These are phyloP conservation scores for Chrysodeixis includens DNA, from an alignment of 2,888 invertebrate species.

Conservation along the genomic window DNA sequence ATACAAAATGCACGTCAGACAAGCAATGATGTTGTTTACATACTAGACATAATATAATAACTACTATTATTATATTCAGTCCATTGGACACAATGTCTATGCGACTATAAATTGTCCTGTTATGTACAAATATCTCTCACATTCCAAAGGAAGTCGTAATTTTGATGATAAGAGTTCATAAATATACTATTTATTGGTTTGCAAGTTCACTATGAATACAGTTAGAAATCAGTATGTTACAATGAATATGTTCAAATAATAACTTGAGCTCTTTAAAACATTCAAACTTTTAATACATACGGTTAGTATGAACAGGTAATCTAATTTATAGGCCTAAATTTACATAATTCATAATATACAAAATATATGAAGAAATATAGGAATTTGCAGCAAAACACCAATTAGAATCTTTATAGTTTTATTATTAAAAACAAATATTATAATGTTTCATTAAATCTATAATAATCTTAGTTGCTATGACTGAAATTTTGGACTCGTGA, in stretches of 20 bases:
- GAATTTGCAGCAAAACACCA: slow-evolving; percentile 9
- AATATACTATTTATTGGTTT: too few species aligned
- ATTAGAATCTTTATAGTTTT: slow-evolving; percentile 28
- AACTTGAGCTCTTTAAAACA: too few species aligned
- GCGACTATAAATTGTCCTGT: background rate
- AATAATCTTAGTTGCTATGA: slow-evolving; percentile 60
- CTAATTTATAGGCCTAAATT: too few species aligned
- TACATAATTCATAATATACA: too few species aligned
- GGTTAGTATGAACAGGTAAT: too few species aligned
- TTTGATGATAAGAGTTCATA: background rate
- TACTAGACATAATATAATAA: background rate
- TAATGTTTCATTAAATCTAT: slow-evolving; percentile 50
- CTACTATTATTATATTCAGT: background rate
- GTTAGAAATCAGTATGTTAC: too few species aligned
- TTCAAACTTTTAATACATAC: too few species aligned
- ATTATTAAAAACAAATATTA: slow-evolving; percentile 40
- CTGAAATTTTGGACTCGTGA: slow-evolving; percentile 56
- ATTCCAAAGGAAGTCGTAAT: background rate
- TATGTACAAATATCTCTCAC: background rate
- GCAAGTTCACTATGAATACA: too few species aligned
- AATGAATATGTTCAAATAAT: too few species aligned
- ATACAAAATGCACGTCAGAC: background rate
- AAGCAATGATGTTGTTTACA: background rate
- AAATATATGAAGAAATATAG: too few species aligned
- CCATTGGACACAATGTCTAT: background rate